These are phyloP conservation scores for Apteryx mantelli DNA, from an alignment of 2,113 vertebrate genomes.

Conservation along the genomic window DNA sequence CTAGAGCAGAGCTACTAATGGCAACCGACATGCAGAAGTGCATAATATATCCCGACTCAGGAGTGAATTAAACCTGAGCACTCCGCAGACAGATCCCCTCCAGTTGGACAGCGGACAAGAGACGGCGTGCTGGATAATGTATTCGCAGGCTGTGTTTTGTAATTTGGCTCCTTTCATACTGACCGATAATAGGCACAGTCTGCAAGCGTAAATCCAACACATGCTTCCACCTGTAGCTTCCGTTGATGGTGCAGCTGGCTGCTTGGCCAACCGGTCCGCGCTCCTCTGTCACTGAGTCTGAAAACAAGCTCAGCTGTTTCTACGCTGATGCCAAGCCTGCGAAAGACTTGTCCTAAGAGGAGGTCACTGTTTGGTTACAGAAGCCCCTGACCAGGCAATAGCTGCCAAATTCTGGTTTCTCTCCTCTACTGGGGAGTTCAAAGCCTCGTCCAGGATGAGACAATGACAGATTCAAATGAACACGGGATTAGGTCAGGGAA, in stretches of 20 bases:
- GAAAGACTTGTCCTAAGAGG: not conserved
- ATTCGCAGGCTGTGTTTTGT: not conserved
- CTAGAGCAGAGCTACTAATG: not conserved
- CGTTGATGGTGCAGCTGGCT: not conserved
- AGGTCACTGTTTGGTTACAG: not conserved
- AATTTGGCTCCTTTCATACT: not conserved
- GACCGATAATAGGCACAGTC: not conserved
- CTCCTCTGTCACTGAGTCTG: rapidly evolving
- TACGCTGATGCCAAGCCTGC: not conserved
- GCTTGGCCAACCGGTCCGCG: rapidly evolving
- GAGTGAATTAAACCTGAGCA: not conserved
- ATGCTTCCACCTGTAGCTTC: not conserved
- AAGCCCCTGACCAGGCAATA: not conserved
- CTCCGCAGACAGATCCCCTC: not conserved
- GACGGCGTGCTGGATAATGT: rapidly evolving
- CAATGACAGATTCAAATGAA: rapidly evolving
- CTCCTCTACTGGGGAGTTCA: not conserved
- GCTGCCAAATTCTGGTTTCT: not conserved
- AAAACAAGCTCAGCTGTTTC: not conserved
- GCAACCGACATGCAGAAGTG: not conserved
- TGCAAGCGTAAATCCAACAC: not conserved
- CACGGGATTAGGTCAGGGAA: not conserved
- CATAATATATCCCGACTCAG: not conserved
- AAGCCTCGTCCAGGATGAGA: not conserved
- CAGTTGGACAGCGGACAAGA: not conserved